Evolutionary conservation across 2,888 invertebrate genomes (phyloP).

Genomic region (Melikaiella ostensackeni): DNA sequence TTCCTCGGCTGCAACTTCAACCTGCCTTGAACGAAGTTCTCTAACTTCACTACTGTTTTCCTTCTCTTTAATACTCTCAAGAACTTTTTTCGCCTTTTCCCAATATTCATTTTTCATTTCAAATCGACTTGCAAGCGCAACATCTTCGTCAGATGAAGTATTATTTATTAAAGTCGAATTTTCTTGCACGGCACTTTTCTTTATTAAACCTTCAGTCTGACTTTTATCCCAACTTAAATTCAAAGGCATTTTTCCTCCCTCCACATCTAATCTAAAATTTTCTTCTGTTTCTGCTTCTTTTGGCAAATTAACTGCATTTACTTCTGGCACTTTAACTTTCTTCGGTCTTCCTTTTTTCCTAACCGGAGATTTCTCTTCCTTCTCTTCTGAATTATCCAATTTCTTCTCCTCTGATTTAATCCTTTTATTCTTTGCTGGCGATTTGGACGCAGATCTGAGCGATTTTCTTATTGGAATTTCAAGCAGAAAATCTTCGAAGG

Average conservation of each 20-base stretch:
- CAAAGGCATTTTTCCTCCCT: background rate
- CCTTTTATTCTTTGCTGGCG: background rate
- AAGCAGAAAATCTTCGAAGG: background rate
- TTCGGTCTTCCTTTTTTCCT: slow-evolving; percentile 8
- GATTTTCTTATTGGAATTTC: background rate
- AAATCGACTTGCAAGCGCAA: background rate
- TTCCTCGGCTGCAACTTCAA: background rate
- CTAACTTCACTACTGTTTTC: background rate
- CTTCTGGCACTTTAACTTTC: background rate
- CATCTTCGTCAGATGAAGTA: background rate
- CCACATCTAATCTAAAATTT: background rate
- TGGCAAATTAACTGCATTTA: background rate
- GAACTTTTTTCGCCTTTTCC: background rate
- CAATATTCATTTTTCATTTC: background rate
- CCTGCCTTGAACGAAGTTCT: background rate
- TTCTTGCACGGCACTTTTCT: too few relatives aligned
- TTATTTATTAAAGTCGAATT: background rate
- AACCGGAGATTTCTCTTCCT: background rate
- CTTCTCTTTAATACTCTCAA: background rate
- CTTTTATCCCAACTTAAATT: background rate
- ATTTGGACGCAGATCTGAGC: slow-evolving; percentile 18
- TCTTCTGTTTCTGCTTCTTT: background rate
- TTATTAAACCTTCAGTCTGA: too few relatives aligned
- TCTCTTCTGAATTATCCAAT: background rate
- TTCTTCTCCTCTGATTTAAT: background rate